Conservation (phyloP, 2,113 vertebrate species). For the Aythya baeri region DNA sequence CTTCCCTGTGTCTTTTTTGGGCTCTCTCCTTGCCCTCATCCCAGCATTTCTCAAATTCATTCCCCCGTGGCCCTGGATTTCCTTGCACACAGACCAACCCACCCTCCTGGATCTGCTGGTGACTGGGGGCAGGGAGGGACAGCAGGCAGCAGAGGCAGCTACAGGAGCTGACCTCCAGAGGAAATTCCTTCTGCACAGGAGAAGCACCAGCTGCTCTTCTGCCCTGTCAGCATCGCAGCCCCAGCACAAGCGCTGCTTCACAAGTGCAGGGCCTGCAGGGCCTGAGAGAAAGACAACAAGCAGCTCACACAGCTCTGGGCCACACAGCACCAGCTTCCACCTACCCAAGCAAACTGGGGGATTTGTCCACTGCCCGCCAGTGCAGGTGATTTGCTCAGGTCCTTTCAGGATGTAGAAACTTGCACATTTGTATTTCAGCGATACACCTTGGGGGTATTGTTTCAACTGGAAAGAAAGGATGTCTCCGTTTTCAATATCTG, state of each 20-base stretch:
- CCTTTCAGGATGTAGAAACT: not conserved
- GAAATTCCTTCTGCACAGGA: too few species aligned
- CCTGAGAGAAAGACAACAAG: not conserved
- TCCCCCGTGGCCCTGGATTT: too few species aligned
- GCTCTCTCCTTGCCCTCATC: too few species aligned
- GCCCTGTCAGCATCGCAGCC: fast-evolving
- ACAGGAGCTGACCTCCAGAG: too few species aligned
- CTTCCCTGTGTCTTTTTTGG: too few species aligned
- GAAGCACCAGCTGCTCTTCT: not conserved
- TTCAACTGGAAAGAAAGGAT: not conserved
- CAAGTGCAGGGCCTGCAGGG: not conserved
- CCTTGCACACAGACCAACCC: too few species aligned
- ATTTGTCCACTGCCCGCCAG: not conserved
- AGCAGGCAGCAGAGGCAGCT: too few species aligned
- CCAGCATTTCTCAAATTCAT: too few species aligned
- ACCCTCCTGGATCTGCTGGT: too few species aligned
- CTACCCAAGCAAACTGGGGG: slow-evolving; percentile 44
- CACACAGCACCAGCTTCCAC: not conserved
- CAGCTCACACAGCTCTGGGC: not conserved
- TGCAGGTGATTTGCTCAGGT: not conserved
- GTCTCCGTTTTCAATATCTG: slow-evolving; percentile 36
- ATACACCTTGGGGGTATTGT: too few species aligned
- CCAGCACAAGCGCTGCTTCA: not conserved
- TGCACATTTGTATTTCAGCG: slow-evolving; percentile 37
- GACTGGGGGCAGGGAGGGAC: too few species aligned